Base-by-base conservation (phyloP, 2,888 invertebrate species). In the Stomorhina lunata region DNA sequence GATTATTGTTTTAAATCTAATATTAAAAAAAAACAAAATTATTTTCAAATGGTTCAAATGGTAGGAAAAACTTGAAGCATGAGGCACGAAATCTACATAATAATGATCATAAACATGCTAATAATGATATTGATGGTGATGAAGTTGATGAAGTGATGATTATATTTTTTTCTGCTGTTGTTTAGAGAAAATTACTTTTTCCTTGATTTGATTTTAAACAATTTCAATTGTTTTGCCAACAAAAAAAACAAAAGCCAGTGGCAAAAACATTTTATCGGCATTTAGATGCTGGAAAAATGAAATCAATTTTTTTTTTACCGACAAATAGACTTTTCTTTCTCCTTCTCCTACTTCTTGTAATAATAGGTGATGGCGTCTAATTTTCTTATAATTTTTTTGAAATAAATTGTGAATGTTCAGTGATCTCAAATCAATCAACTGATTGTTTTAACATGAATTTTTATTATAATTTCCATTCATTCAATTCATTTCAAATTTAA, bases 351-450 rank as follows among this genome's bases (percentile, higher is more conserved):
- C 22, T 40, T 10, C 20, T 4, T n/a, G 6, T 25, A 40, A 40
- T 15, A 40, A 15, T 43, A 43, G 17, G n/a, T 15, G 5, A 3
- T 34, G 15, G n/a, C 66, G 20, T 12, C 12, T n/a, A n/a, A n/a
- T n/a, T n/a, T n/a, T n/a, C n/a, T n/a, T n/a, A n/a, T 4, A 27
- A 12, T 75, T 20, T 32, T 40, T 68, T 59, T 50, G 43, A 29
- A 25, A 40, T 50, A 53, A 10, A 78, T 43, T 55, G n/a, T 61
- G 10, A 50, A 66, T 71, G 50, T 66, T 53, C 81, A 72, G 27
- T 73, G 77, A 78, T 57, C 55, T 81, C 22, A 48, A 81, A 77
- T 81, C 81, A 81, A 73, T 77, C 77, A 68, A 73, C 15, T 73
- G 68, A 77, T 77, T 73, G 72, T 69, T 66, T 65, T 32, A 50